Evolutionary conservation across 2,888 invertebrate genomes (phyloP), one percentile per base, ranked within the genome.

Genomic region (Lacanobia oleracea): DNA sequence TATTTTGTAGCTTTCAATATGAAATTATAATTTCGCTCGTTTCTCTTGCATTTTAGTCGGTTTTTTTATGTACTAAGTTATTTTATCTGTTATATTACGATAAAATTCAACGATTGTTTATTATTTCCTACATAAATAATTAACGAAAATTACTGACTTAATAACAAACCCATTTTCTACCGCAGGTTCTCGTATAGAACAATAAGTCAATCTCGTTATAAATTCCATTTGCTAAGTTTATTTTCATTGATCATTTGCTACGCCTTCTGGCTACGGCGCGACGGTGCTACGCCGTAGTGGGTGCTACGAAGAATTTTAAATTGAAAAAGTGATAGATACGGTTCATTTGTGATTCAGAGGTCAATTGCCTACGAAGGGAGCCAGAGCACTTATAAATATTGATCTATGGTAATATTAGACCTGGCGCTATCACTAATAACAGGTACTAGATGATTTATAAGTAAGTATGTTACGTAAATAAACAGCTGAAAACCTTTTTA

Each of bases 301-400:
- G 57, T 61, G 61, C 77, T 73, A 69, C 72, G 70, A 56, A 65
- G 64, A 80, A 71, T 67, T 74, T 67, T 50, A 60, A 67, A 79
- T 81, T 79, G 66, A 81, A 75, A 68, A 75, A 81, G 40, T 76
- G 60, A 80, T 64, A 60, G 45, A 54, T 50, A 56, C 48, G 43
- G 51, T 45, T 72, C 65, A 72, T 72, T 69, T 70, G 72, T 63
- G 51, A 79, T 73, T 81, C 75, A 68, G 57, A 67, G 56, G 59
- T 67, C 67, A 70, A 70, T 67, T 65, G 57, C 56, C 61, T 27
- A 57, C 10, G n/a, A 53, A 61, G 60, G 23, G 7, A 40, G 43
- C 27, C 57, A 37, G 37, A 57, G 16, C 18, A 56, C 27, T 65
- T 40, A 23, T 21, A 40, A 21, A 43, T 77, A 67, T 71, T 72